Evolutionary conservation across 2,888 invertebrate genomes (phyloP), one percentile per base, ranked within the genome.

Genomic region (Drosophila yooni): DNA sequence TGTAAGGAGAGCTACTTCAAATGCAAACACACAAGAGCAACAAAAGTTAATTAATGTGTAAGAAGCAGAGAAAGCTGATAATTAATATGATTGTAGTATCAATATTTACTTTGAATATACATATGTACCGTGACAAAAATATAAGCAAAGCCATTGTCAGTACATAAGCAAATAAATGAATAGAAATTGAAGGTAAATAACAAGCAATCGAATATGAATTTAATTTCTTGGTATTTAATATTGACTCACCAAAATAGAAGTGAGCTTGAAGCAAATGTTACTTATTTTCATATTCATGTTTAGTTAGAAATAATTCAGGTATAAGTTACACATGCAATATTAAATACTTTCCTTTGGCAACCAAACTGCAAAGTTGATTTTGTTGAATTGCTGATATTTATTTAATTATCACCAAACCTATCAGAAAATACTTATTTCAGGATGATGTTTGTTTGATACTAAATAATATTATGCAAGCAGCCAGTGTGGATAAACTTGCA

Each of bases 101-200:
- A 54, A 61, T 54, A 40, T 53, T 61, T 53, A 33, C 60, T 33
- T 61, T 36, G 15, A 1, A 50, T 36, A n/a, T 13, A 11, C 18
- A 5, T 25, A 11, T 27, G 10, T 25, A 4, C 7, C 6, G n/a
- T n/a, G 29, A n/a, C 33, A n/a, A 48, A 27, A 51, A 18, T 11
- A n/a, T 31, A 57, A 33, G 21, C 1, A 38, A 36, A 34, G 5
- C 13, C 46, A 34, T 59, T 36, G n/a, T 29, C 21, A 38, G 36
- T 4, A 18, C 15, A 43, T 29, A 29, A 31, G 18, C 34, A 48
- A 50, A 60, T 29, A 29, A 1, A 60, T 59, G 25, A 33, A 40
- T 51, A 40, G 15, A 21, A 56, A n/a, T 29, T 38, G 2, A 15
- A 40, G 29, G 29, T 40, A 58, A 58, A 58, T 33, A 48, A 27